Percentiles rank a stretch among this genome's conserved stretches.
phyloP scores from a whole-genome alignment of 2,888 invertebrate genomes.

The Noctua janthe region DNA sequence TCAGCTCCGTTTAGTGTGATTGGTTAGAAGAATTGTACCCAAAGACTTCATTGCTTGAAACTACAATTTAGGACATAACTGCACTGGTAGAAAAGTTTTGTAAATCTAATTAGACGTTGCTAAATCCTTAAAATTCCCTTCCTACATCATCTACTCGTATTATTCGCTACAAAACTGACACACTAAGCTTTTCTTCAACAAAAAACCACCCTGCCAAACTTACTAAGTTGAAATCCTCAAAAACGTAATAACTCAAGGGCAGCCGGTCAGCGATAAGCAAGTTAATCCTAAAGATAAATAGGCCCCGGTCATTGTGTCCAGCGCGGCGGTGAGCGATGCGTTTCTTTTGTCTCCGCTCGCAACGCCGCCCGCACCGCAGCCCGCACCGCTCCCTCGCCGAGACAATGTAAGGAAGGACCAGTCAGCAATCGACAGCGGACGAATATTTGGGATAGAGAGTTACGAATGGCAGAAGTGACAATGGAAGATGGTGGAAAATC shows the following conservation, averaged over 20 bases:
- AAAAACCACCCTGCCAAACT: slow-evolving; percentile 7
- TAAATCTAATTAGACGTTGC: too few species aligned
- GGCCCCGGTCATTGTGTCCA: slow-evolving; percentile 83
- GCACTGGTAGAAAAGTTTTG: background rate
- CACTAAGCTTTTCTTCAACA: background rate
- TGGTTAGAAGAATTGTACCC: background rate
- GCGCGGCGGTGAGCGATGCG: slow-evolving; percentile 87
- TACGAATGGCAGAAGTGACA: background rate
- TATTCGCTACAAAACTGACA: background rate
- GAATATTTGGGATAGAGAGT: slow-evolving; percentile 64
- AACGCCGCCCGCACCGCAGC: slow-evolving; percentile 66
- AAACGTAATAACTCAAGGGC: slow-evolving; percentile 75
- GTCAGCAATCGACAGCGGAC: slow-evolving; percentile 85
- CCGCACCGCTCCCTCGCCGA: slow-evolving; percentile 69
- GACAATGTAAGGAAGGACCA: slow-evolving; percentile 84
- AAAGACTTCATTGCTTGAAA: background rate
- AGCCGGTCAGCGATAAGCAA: slow-evolving; percentile 84
- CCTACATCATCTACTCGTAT: background rate
- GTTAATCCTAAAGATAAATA: slow-evolving; percentile 89
- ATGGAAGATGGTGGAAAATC: background rate
- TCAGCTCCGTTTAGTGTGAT: background rate
- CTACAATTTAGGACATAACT: background rate
- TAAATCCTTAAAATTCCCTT: background rate
- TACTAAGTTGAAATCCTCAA: slow-evolving; percentile 61
- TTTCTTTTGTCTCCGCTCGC: slow-evolving; percentile 87